Evolutionary conservation across 2,113 vertebrate species (phyloP), one percentile per base, ranked within the genome.

Genomic region (Corythaeola cristata): DNA sequence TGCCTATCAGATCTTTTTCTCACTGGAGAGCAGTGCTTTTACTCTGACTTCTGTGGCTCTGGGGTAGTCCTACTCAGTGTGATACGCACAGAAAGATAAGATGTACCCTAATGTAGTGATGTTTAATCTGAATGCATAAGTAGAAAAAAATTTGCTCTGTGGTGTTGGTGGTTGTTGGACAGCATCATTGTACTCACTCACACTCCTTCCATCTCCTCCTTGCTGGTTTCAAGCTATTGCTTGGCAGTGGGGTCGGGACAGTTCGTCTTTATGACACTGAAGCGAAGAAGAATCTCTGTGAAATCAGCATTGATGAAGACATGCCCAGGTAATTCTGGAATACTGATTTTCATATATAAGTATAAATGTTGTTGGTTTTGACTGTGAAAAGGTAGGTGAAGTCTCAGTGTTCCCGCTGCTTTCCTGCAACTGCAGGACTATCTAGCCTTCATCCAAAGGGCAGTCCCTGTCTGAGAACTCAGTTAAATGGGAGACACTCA

Each of bases 261-360:
- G 99, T 99, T 58, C 98, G 99, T 37, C 98, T 99, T 11, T 99
- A 99, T 15, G 99, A 99, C 90, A 99, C 99, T 0, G 99, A 99
- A 47, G 99, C 99, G 3, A 99, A 99, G 98, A 99, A 99, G 98
- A 99, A 99, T 85, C 98, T 99, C 47, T 99, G 99, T 63, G 99
- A 99, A 97, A 99, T 99, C 97, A 98, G 94, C 91, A 99, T 99
- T 64, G 98, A 99, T 11, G 99, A 99, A 3, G 98, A 98, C 15
- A 99, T 99, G 97, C 99, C 99, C 81, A 98, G 99, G 99, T 99
- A 97, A 96, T 69, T 72, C 49, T 88, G 37, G 19, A 83, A 73
- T 79, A 50, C 33, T 75, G 52, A 5, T 49, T 74, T 86, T 44
- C 68, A 7, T 22, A 21, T 74, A 16, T 32, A 62, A 49, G 22